Conservation (phyloP, 2,888 invertebrate genomes). For the Drosophila macrospina region DNA sequence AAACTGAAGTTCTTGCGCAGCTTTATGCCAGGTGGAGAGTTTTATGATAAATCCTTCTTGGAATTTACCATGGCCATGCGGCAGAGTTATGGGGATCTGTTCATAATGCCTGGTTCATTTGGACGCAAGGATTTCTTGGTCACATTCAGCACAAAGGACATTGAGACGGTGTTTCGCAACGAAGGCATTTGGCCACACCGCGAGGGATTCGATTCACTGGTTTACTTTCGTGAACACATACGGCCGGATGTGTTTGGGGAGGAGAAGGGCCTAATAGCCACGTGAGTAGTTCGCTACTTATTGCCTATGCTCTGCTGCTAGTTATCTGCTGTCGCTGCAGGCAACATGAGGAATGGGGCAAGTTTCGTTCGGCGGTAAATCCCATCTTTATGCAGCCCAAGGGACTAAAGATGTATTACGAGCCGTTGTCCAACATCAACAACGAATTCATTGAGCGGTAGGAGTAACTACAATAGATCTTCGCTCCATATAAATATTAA, state of each 20-base stretch:
- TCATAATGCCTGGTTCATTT: conserved; percentile 83
- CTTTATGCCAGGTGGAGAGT: conserved; percentile 66
- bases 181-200: conserved; percentile 86
- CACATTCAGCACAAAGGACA: conserved; percentile 86
- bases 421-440: conserved; percentile 81
- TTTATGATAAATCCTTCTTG: conserved; percentile 41
- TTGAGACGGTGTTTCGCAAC: conserved; percentile 85
- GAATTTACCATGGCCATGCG: conserved; percentile 51
- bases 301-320: not conserved
- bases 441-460: conserved; percentile 84
- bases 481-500: not conserved
- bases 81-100: conserved; percentile 71
- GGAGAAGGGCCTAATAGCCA: conserved; percentile 42
- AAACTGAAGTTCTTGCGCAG: conserved; percentile 52
- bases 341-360: conserved; percentile 87
- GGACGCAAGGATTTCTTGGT: conserved; percentile 80
- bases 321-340: conserved; percentile 73
- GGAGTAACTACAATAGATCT: not conserved
- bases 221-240: conserved; percentile 70
- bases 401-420: conserved; percentile 86
- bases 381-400: conserved; percentile 88
- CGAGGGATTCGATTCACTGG: conserved; percentile 82
- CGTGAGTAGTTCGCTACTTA: conserved; percentile 36
- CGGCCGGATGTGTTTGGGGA: conserved; percentile 57
- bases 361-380: conserved; percentile 86